A percentile compares a stretch with the other conserved stretches of the same genome.
These are phyloP conservation scores for Machaerirhynchus nigripectus DNA, from an alignment of 2,113 vertebrate genomes.

Conservation along the genomic window DNA sequence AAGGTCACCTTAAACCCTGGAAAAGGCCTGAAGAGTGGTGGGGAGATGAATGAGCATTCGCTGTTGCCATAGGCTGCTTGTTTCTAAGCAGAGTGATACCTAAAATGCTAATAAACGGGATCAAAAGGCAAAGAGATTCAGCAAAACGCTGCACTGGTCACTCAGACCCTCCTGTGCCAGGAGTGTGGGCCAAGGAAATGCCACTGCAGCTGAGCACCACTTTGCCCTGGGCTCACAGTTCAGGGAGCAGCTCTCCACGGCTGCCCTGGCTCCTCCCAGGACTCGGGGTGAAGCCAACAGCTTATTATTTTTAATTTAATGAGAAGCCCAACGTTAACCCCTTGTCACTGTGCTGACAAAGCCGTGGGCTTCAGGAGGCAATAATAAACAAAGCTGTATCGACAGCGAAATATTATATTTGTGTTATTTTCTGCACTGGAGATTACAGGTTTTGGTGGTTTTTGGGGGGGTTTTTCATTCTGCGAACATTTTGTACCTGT, in stretches of 20 bases:
- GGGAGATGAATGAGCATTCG: background rate
- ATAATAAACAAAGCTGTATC: background rate
- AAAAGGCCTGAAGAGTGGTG: background rate
- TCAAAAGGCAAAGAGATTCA: background rate
- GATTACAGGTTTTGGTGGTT: background rate
- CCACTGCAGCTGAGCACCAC: background rate
- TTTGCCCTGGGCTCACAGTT: background rate
- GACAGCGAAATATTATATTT: background rate
- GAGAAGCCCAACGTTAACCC: background rate
- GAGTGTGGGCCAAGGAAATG: background rate
- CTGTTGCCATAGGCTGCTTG: background rate
- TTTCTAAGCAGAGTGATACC: background rate
- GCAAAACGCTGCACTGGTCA: background rate
- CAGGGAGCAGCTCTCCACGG: background rate
- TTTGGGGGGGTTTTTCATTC: background rate
- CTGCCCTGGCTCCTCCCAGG: background rate
- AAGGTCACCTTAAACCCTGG: conserved; percentile 39
- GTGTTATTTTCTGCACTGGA: background rate
- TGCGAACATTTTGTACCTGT: background rate
- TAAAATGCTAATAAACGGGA: background rate
- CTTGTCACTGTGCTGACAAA: background rate
- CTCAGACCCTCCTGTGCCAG: background rate
- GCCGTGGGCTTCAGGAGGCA: background rate
- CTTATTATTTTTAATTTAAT: background rate
- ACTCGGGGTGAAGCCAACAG: background rate